Evolutionary conservation across 2,113 vertebrate genomes (phyloP), one percentile per base, ranked within the genome.

Genomic region (Coturnix japonica): DNA sequence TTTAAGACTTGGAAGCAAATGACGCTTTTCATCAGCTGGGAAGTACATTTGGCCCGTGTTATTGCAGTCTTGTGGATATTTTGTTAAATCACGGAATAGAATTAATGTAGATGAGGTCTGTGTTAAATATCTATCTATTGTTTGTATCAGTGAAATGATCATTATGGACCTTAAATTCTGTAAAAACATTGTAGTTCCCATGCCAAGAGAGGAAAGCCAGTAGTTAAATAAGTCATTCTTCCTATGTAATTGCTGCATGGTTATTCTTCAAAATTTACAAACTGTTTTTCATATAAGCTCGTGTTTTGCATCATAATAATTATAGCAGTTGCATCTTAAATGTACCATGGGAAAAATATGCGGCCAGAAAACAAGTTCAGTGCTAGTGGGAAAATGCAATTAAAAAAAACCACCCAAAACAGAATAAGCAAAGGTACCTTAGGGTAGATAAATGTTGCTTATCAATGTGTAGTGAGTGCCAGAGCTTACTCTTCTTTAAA

Each of bases 241-340:
- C 60, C 84, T 85, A 5, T 83, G 37, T 92, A 91, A 91, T 75
- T 89, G 47, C 85, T 81, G 28, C 51, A 77, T 69, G 94, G 82
- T 92, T 87, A 87, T 51, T 37, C 37, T 43, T 93, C 75, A 87
- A 46, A 83, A 89, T 87, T 82, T 81, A 37, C 69, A 74, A 77
- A 69, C 56, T 85, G 78, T 56, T 96, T 96, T 89, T 90, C 47
- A 61, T 37, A 61, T 25, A 91, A 89, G 69, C 79, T 81, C 67
- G 15, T 9, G 11, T 76, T 83, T 93, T 92, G 70, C 91, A 74
- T 93, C 51, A 3, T 81, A 57, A 61, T 94, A 87, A 93, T 91
- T 94, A 78, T 30, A 89, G 85, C 47, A 91, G 76, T 72, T 89
- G 69, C 81, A 92, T 92, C 87, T 92, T 85, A 91, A 95, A 87